Evolutionary conservation across 2,113 vertebrate species (phyloP).

Genomic region (Xerus inauris): DNA sequence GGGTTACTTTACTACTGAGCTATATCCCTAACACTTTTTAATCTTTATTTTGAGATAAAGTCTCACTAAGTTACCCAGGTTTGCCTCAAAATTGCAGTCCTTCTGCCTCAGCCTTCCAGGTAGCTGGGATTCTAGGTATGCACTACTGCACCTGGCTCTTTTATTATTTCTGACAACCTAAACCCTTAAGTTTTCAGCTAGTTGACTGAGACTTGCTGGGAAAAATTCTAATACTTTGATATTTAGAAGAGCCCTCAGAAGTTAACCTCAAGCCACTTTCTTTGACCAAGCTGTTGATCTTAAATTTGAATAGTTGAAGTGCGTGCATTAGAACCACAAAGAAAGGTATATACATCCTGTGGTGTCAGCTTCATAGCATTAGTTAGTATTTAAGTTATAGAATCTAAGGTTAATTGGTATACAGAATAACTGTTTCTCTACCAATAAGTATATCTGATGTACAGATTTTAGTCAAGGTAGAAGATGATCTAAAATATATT

Average conservation of each 20-base stretch:
- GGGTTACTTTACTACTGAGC: not conserved
- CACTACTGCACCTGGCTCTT: not conserved
- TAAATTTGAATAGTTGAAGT: not conserved
- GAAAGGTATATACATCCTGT: not conserved
- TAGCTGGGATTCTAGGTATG: not conserved
- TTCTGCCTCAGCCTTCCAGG: not conserved
- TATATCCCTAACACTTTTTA: not conserved
- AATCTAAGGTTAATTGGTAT: not conserved
- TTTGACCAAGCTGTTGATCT: not conserved
- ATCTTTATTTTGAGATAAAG: not conserved
- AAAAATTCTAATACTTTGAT: not conserved
- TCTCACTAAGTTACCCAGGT: not conserved
- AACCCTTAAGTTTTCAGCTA: not conserved
- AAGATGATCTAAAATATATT: not conserved
- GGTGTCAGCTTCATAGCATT: not conserved
- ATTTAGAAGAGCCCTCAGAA: not conserved
- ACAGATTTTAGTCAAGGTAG: slow-evolving; percentile 22
- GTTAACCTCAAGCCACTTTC: not conserved
- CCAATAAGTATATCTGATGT: not conserved
- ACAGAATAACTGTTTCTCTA: not conserved
- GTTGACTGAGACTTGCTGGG: not conserved
- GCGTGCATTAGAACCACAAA: not conserved
- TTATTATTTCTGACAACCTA: not conserved
- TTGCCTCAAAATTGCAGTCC: not conserved
- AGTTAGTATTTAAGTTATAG: not conserved